Conservation (phyloP, 2,888 invertebrate genomes). For the Branchellion lobata region DNA sequence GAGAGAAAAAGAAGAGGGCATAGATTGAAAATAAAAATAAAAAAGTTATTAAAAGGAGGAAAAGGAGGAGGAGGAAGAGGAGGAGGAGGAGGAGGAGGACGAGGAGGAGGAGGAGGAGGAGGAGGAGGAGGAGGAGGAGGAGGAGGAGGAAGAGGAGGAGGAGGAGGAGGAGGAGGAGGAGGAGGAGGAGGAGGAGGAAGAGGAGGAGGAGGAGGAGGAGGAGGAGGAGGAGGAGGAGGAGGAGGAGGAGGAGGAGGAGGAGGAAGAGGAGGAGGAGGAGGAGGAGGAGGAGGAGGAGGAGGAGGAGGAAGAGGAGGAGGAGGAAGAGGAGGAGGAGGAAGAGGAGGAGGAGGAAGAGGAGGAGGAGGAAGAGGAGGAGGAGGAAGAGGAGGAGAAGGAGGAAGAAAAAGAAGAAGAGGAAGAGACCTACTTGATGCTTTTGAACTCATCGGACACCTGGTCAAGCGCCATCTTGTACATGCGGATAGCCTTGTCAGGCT, state of each 20-base stretch:
- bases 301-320: neutral
- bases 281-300: neutral
- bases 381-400: no score
- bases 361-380: no score
- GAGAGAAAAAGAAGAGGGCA: neutral
- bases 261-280: neutral
- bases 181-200: no score
- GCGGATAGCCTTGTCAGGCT: conserved; percentile 89
- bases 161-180: no score
- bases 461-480: conserved; percentile 97
- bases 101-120: neutral
- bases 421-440: conserved; percentile 74
- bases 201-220: neutral
- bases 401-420: no score
- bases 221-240: neutral
- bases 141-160: neutral
- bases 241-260: no score
- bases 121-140: neutral
- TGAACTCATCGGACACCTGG: conserved; percentile 85
- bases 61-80: neutral
- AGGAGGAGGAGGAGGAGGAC: neutral
- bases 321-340: neutral
- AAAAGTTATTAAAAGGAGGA: no score
- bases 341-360: no score
- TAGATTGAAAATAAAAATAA: neutral